phyloP scores from a whole-genome alignment of 2,888 invertebrate genomes.

The Aplocera efformata region DNA sequence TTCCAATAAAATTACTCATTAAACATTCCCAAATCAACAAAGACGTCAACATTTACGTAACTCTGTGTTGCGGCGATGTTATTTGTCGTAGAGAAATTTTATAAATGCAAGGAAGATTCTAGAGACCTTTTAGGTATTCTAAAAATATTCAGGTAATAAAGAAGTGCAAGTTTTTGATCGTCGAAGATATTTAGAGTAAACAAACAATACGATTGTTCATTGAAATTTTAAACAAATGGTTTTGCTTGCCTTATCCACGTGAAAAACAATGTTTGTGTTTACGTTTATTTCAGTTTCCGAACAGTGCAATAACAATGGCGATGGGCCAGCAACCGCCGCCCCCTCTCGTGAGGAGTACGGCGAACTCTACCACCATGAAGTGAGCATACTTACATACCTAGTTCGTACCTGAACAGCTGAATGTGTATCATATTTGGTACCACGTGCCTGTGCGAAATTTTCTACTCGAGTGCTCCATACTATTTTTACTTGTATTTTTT shows the following conservation, averaged over 20 bases:
- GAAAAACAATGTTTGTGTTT: constrained; percentile 50
- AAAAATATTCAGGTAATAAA: too few relatives aligned
- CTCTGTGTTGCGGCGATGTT: too few relatives aligned
- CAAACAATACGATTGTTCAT: too few relatives aligned
- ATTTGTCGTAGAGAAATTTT: too few relatives aligned
- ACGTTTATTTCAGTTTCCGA: constrained; percentile 75
- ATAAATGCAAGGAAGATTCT: too few relatives aligned
- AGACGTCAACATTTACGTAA: too few relatives aligned
- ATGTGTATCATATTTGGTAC: constrained; percentile 18
- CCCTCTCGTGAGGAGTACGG: constrained; percentile 78
- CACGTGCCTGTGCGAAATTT: constrained; percentile 1
- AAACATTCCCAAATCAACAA: too few relatives aligned
- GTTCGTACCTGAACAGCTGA: constrained; percentile 33
- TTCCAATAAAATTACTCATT: too few relatives aligned
- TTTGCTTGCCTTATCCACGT: constrained; percentile 24
- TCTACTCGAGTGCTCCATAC: not conserved
- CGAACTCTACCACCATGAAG: constrained; percentile 76
- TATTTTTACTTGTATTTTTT: constrained; percentile 3
- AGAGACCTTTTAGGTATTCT: too few relatives aligned
- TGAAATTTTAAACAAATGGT: too few relatives aligned
- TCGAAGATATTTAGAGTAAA: too few relatives aligned
- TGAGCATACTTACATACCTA: constrained; percentile 55
- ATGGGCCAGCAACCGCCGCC: constrained; percentile 78
- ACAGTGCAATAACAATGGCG: constrained; percentile 76
- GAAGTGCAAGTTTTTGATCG: too few relatives aligned